Evolutionary conservation across 2,113 vertebrate species (phyloP).

Genomic region (Rissa tridactyla): DNA sequence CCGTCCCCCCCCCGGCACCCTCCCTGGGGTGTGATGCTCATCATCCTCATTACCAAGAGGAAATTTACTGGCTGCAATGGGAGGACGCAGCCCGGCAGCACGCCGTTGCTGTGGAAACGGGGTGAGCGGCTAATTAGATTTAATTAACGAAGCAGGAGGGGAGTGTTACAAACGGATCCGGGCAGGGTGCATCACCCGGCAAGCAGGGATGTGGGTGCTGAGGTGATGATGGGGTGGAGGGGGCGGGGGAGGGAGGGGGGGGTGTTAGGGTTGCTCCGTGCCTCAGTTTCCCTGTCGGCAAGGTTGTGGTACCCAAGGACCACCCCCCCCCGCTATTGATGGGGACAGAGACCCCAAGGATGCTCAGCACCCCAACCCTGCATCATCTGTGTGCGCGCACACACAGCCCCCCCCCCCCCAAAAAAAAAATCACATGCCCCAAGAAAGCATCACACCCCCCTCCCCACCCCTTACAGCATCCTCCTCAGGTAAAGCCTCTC

Average conservation of each 20-base stretch:
- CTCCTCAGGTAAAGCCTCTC: not conserved
- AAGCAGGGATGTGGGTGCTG: not conserved
- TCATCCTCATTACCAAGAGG: not conserved
- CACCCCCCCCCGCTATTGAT: no score
- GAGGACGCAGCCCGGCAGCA: slow-evolving; percentile 11
- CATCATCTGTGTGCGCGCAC: not conserved
- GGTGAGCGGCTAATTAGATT: slow-evolving; percentile 45
- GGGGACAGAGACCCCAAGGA: not conserved
- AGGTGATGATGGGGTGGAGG: not conserved
- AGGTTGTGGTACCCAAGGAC: no score
- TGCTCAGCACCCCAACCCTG: not conserved
- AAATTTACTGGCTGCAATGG: not conserved
- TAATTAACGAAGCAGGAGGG: slow-evolving; percentile 53
- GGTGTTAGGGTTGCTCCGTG: not conserved
- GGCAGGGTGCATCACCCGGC: not conserved
- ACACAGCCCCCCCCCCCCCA: no score
- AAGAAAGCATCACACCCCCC: not conserved
- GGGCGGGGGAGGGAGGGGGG: no score
- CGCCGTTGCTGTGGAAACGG: slow-evolving; percentile 57
- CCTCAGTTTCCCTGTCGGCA: not conserved
- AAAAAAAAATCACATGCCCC: not conserved
- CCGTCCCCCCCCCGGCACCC: not conserved
- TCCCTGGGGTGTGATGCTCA: not conserved
- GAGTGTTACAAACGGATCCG: not conserved
- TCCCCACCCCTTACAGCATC: not conserved